Evolutionary conservation across 2,888 invertebrate species (phyloP), one percentile per base, ranked within the genome.

Genomic region (Ommatoiulus sabulosus): DNA sequence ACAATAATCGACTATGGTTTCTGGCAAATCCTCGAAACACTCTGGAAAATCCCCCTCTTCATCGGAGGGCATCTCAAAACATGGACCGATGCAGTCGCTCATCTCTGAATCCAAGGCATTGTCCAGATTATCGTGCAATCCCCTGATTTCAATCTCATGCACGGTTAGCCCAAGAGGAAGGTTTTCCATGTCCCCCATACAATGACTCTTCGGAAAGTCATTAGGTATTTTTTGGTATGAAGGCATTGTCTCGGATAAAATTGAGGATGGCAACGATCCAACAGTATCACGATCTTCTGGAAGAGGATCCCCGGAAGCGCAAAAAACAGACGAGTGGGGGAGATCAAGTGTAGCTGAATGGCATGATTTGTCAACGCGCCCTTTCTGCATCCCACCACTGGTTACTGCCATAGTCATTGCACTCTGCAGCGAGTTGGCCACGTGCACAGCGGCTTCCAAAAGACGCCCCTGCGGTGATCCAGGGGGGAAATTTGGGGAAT

Each of bases 361-460:
- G n/a, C 63, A 63, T 12, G n/a, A 17, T 63, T 63, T 17, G 63
- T 63, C 63, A 3, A 4, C 63, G 7, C n/a, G n/a, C 5, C 5
- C 84, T 87, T 87, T 87, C 4, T 5, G 48, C 20, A 12, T 44
- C 4, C 35, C 52, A 12, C 44, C 15, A 44, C 72, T 89, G 35
- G 52, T 43, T 8, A 89, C 86, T 24, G 87, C 89, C 20, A 88
- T 57, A 12, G 95, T 95, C 0, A 95, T 95, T 52, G 95, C 94
- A 91, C 95, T 95, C 91, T 96, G 96, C 86, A 95, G 91, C 0
- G 95, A 94, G 90, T 94, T 95, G 0, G 95, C 95, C 0, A 94
- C 94, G 90, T 94, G 95, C 86, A 95, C 95, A 0, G 95, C 95
- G 0, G 95, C 95, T 92, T 95, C 95, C 87, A 95, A 92, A 20